Base-by-base conservation (phyloP, 2,888 invertebrate species). In the Stenolophus ochropezus region DNA sequence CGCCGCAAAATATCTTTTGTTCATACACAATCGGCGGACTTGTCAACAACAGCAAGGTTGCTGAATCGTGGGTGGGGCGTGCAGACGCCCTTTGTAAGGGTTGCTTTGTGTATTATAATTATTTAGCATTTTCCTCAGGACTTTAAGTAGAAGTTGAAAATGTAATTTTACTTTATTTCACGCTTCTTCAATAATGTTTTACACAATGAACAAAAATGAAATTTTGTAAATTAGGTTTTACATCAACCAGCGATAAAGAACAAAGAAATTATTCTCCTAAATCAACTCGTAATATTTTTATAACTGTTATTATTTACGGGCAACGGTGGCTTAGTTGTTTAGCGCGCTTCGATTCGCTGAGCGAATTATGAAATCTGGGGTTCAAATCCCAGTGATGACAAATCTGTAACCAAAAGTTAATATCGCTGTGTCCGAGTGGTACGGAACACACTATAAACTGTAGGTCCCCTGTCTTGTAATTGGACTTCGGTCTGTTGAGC, bases 1-100 rank as follows among this genome's bases (percentile, higher is more conserved):
- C 65, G 49, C 78, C 51, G 51, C 78, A 65, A 69, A 78, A 78
- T 78, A 78, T 78, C 78, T 78, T 78, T 78, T 78, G 78, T 78
- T 78, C 51, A 27, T 69, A 49, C 21, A 78, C 78, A 78, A 78
- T 78, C 69, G 73, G 58, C 14, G 47, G 25, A 18, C 33, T 47
- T 73, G 80, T 69, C 73, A 80, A 73, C 58, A 80, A 33, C 80
- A 80, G 65, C 65, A 25, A 14, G 61, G 61, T 23, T 47, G 21
- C 49, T n/a, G 65, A 5, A 23, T 20, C 25, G 61, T 11, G 47
- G 69, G 33, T 27, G 1, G n/a, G 20, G 11, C 16, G n/a, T n/a
- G 14, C 4, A 25, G 27, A 33, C n/a, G 11, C 11, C 18, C 69
- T 69, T 69, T 69, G 69, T 69, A 6, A 6, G 42, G 20, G 42